These are phyloP conservation scores for Druceiella hillmani DNA, from an alignment of 2,888 invertebrate genomes.

Conservation along the genomic window DNA sequence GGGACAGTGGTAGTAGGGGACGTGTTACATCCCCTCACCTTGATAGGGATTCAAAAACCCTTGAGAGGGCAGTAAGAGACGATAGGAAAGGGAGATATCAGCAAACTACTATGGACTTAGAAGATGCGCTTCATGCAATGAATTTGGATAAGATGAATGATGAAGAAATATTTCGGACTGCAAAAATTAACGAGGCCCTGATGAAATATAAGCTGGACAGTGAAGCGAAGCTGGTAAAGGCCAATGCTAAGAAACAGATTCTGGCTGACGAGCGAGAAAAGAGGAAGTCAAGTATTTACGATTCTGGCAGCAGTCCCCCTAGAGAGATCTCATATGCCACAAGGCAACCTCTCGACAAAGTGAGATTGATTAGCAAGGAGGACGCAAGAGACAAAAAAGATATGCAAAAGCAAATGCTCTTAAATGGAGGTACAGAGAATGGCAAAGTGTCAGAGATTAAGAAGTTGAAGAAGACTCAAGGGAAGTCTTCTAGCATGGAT, in stretches of 20 bases:
- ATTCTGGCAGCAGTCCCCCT: conserved; percentile 37
- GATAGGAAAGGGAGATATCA: conserved; percentile 45
- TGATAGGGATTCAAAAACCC: conserved; percentile 42
- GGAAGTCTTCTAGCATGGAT: conserved; percentile 33
- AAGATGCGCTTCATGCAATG: conserved; percentile 51
- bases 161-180: conserved; percentile 41
- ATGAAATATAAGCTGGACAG: conserved; percentile 43
- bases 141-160: conserved; percentile 44
- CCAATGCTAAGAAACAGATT: conserved; percentile 32
- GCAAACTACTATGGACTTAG: conserved; percentile 49
- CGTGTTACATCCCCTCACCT: conserved; percentile 53
- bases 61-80: conserved; percentile 42
- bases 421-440: conserved; percentile 33
- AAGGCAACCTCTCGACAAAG: conserved; percentile 41
- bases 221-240: conserved; percentile 37
- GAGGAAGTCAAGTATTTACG: conserved; percentile 34
- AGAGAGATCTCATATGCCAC: conserved; percentile 36
- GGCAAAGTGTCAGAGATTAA: conserved; percentile 35
- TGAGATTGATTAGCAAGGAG: conserved; percentile 39
- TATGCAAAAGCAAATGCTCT: conserved; percentile 32
- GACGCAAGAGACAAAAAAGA: conserved; percentile 43
- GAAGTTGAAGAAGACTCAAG: conserved; percentile 37
- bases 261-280: conserved; percentile 32
- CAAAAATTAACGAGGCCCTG: conserved; percentile 49
- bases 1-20: conserved; percentile 60